Conservation (phyloP, 2,113 vertebrate species). For the Oncorhynchus keta region DNA sequence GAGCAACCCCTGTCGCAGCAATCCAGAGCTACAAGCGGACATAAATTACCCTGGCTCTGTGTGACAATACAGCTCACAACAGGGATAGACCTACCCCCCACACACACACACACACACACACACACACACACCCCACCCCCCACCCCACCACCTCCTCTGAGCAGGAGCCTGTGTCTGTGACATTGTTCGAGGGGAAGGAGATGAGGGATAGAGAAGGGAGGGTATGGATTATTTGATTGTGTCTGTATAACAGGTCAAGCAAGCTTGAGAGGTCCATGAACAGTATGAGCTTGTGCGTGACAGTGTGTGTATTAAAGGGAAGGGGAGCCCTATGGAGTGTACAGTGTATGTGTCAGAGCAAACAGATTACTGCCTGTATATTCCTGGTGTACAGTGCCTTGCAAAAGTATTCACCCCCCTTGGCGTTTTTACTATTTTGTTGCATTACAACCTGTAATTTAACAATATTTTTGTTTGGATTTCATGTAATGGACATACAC, state of each 20-base stretch:
- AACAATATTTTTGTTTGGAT: no score
- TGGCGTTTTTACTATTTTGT: no score
- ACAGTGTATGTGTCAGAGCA: neutral
- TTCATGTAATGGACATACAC: no score
- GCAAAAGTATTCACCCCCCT: no score
- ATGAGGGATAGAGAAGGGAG: neutral
- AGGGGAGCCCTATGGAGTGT: neutral
- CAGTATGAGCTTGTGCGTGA: neutral
- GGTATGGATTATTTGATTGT: conserved; percentile 24
- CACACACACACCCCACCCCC: no score
- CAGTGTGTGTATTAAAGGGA: neutral
- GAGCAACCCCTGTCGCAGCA: conserved; percentile 26
- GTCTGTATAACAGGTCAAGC: conserved; percentile 4
- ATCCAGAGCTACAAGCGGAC: conserved; percentile 9
- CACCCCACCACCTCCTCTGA: neutral
- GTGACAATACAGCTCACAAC: neutral
- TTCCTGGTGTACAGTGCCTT: no score
- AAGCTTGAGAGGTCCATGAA: neutral
- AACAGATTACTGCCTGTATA: no score
- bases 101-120: no score
- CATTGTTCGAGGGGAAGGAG: conserved; percentile 11
- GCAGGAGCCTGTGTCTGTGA: neutral
- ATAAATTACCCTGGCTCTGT: conserved; percentile 31
- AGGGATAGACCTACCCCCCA: no score
- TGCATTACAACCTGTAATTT: no score